These are phyloP conservation scores for Leptonema lineaticorne DNA, from an alignment of 1,140 invertebrate genomes.

Conservation along the genomic window DNA sequence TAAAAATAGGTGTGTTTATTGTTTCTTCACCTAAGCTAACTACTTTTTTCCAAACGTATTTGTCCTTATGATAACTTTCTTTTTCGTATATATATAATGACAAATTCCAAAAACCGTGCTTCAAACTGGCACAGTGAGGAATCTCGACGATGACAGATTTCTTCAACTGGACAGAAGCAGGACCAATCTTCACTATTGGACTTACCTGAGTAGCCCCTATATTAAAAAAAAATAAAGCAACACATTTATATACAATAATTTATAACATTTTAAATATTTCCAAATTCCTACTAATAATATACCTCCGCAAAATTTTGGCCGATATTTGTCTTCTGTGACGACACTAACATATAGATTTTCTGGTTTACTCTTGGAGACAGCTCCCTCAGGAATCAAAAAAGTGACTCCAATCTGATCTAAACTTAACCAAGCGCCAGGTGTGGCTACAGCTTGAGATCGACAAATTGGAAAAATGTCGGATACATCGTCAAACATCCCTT, in stretches of 20 bases:
- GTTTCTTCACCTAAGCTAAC: slow-evolving; percentile 91
- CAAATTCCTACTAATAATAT: slow-evolving; percentile 34
- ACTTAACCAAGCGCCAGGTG: slow-evolving; percentile 62
- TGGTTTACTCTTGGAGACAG: slow-evolving; percentile 60
- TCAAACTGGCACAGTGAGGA: slow-evolving; percentile 79
- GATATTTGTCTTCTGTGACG: slow-evolving; percentile 69
- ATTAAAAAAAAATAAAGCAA: slow-evolving; percentile 38
- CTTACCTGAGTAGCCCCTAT: slow-evolving; percentile 76
- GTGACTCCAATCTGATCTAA: slow-evolving; percentile 68
- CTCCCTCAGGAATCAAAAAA: slow-evolving; percentile 69
- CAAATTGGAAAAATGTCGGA: slow-evolving; percentile 27
- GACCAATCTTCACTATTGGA: slow-evolving; percentile 85
- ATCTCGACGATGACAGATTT: slow-evolving; percentile 89
- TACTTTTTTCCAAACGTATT: slow-evolving; percentile 66
- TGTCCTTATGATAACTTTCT: slow-evolving; percentile 52
- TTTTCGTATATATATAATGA: slow-evolving; percentile 70
- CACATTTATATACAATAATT: slow-evolving; percentile 2
- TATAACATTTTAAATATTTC: not conserved
- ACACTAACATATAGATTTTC: slow-evolving; percentile 69
- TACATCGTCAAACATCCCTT: slow-evolving; percentile 25
- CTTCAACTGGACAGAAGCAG: slow-evolving; percentile 72
- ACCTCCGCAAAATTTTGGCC: slow-evolving; percentile 68
- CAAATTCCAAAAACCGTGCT: slow-evolving; percentile 78
- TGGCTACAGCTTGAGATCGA: slow-evolving; percentile 51
- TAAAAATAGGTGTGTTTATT: slow-evolving; percentile 90